Percentiles rank a stretch among this genome's conserved stretches.
phyloP scores from a whole-genome alignment of 2,113 vertebrate species.

The Eubucco bourcierii region DNA sequence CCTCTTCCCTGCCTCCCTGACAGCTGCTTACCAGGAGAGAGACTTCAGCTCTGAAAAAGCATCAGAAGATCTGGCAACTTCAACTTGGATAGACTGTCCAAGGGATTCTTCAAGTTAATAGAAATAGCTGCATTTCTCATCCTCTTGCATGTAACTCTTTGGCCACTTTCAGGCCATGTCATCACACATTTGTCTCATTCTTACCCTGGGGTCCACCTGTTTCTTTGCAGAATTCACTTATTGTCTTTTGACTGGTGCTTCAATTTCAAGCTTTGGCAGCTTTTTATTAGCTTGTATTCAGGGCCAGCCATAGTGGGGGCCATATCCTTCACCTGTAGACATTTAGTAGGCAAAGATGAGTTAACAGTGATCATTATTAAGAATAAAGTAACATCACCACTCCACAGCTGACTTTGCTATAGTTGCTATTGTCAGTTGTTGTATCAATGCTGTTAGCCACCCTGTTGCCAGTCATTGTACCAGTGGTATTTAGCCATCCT shows the following conservation, averaged over 20 bases:
- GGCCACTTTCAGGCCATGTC: slow-evolving; percentile 64
- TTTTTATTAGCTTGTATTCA: slow-evolving; percentile 37
- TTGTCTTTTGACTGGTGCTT: slow-evolving; percentile 44
- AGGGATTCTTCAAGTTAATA: slow-evolving; percentile 56
- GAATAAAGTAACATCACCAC: slow-evolving; percentile 29
- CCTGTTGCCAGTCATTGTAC: neutral
- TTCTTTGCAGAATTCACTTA: slow-evolving; percentile 57
- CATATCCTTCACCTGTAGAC: slow-evolving; percentile 37
- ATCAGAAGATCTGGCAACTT: slow-evolving; percentile 57
- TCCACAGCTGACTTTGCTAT: neutral
- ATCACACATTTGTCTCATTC: slow-evolving; percentile 52
- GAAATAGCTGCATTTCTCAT: slow-evolving; percentile 62
- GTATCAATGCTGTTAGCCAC: neutral
- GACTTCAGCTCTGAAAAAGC: slow-evolving; percentile 37
- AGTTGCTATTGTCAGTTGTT: neutral
- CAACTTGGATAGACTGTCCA: slow-evolving; percentile 41
- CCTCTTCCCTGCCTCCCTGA: slow-evolving; percentile 16
- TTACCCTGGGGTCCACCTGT: slow-evolving; percentile 50
- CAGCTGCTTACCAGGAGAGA: slow-evolving; percentile 48
- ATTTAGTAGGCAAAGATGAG: slow-evolving; percentile 36
- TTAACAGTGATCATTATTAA: slow-evolving; percentile 27
- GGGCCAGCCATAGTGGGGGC: neutral
- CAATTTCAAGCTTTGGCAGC: slow-evolving; percentile 15
- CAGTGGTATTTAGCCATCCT: neutral
- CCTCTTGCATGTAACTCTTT: slow-evolving; percentile 39